Evolutionary conservation across 2,797 vertebrate species (phyloP), one percentile per base, ranked within the genome.

Genomic region (Hafferia zeledoni): DNA sequence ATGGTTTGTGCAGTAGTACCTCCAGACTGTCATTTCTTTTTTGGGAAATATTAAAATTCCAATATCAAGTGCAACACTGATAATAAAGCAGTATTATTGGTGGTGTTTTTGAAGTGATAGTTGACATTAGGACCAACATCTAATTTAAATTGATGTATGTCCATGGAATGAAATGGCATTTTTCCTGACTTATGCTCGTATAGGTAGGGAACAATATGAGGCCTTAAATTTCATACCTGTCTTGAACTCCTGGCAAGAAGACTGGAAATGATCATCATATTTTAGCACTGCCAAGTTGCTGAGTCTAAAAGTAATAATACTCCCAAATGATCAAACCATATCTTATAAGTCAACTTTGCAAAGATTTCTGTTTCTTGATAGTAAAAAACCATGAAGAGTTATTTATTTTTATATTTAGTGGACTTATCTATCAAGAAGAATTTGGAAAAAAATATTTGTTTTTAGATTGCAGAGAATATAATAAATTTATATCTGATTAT

Each of bases 191-290:
- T 87, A 92, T 57, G 18, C 4, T 25, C 25, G 43, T 24, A 55
- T 11, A 69, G 20, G 30, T 8, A 33, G n/a, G 80, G 46, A 91
- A 65, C 5, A 85, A 87, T 89, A 93, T 83, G 83, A 91, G 53
- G 16, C 39, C 27, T 61, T 95, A 95, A 92, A 93, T 94, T 95
- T 92, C 64, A 33, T 69, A 85, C 87, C 46, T 93, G 19, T 68
- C 90, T 68, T 64, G 64, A 70, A 87, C 17, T 75, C 20, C 49
- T 61, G 61, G 23, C 19, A 93, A 85, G 43, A 93, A 81, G 31
- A 13, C 24, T 65, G 50, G 55, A 83, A 94, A 89, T 4, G 3
- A 57, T 83, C 24, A 71, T 70, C 37, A 7, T 87, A 91, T 87
- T 95, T 94, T 87, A 95, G 10, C 49, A 41, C 28, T n/a, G 55